These are phyloP conservation scores for Mercenaria mercenaria DNA, from an alignment of 1,140 invertebrate species.

Conservation along the genomic window DNA sequence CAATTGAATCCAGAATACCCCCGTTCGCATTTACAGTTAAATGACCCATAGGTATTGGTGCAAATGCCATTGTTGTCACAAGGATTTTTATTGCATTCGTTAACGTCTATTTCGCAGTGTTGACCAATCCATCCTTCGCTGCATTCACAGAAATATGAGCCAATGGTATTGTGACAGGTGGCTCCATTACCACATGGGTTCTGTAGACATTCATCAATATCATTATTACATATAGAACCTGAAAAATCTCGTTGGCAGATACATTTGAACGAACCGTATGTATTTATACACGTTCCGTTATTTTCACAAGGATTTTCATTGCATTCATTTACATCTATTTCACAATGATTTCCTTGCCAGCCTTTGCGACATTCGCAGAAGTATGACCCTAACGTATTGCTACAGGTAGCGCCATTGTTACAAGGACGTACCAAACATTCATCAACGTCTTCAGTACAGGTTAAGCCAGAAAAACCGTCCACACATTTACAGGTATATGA, in stretches of 20 bases:
- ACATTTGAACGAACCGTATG: conserved; percentile 33
- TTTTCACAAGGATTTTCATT: conserved; percentile 93
- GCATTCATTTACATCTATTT: conserved; percentile 93
- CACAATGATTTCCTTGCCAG: conserved; percentile 96
- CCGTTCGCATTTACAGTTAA: conserved; percentile 27
- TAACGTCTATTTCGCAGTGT: conserved; percentile 9
- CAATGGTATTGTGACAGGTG: conserved; percentile 89
- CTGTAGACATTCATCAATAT: conserved; percentile 46
- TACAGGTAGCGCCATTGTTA: conserved; percentile 35
- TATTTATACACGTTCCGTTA: conserved; percentile 85
- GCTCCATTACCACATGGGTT: conserved; percentile 34
- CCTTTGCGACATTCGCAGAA: conserved; percentile 90
- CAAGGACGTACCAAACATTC: conserved; percentile 47
- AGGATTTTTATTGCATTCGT: conserved; percentile 5
- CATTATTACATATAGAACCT: conserved; percentile 88
- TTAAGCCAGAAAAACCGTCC: neutral
- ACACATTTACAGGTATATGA: conserved; percentile 42
- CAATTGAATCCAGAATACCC: conserved; percentile 31
- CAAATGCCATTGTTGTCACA: conserved; percentile 22
- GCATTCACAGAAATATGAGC: conserved; percentile 97
- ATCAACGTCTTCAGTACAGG: conserved; percentile 33
- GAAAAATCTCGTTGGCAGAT: conserved; percentile 6
- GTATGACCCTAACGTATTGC: conserved; percentile 37
- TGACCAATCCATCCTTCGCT: conserved; percentile 83
- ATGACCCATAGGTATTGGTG: conserved; percentile 41